Conservation (phyloP, 2,888 invertebrate species). For the Dinocampus coccinellae region DNA sequence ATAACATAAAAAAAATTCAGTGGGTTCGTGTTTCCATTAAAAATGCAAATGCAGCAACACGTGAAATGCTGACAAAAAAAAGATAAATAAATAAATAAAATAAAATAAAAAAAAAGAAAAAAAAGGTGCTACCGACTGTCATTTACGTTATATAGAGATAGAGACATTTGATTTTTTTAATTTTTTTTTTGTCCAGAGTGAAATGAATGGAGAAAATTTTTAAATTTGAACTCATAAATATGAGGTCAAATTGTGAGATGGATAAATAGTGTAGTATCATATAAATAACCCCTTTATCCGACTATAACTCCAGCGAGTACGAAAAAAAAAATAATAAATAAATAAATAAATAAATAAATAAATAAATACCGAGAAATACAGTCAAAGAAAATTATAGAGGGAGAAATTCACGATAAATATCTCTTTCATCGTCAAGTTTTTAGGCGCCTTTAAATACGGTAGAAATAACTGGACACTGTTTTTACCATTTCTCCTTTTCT, state of each 20-base stretch:
- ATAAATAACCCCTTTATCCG: background rate
- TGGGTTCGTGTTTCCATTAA: background rate
- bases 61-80: background rate
- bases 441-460: background rate
- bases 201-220: background rate
- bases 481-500: too few relatives aligned
- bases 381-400: background rate
- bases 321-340: background rate
- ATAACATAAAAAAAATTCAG: background rate
- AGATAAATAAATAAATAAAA: too few relatives aligned
- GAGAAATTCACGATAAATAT: background rate
- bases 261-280: background rate
- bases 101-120: too few relatives aligned
- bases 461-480: background rate
- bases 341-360: background rate
- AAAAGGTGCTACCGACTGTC: background rate
- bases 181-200: too few relatives aligned
- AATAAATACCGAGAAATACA: conserved; percentile 16
- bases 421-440: background rate
- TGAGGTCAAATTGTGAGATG: background rate
- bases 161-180: too few relatives aligned
- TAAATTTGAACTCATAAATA: background rate
- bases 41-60: background rate
- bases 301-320: background rate
- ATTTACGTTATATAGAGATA: background rate